Conservation (phyloP, 1,140 invertebrate species). For the Venustaconcha ellipsiformis region DNA sequence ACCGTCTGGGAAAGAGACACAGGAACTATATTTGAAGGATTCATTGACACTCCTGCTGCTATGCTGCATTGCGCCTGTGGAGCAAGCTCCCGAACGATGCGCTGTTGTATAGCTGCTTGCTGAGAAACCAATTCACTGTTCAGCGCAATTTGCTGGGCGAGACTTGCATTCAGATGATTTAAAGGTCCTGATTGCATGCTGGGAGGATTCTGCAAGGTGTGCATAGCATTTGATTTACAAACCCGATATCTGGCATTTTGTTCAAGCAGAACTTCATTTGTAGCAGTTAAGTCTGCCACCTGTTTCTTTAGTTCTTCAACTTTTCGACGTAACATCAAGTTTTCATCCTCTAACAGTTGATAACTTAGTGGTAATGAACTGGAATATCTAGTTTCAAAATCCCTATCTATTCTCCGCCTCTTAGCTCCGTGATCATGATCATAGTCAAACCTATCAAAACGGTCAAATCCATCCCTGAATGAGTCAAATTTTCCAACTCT, state of each 20-base stretch:
- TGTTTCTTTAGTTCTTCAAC: slow-evolving; percentile 82
- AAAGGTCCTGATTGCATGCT: slow-evolving; percentile 35
- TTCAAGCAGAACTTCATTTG: slow-evolving; percentile 84
- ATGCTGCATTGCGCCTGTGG: slow-evolving; percentile 36
- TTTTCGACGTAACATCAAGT: slow-evolving; percentile 78
- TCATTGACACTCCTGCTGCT: slow-evolving; percentile 37
- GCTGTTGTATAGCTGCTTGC: slow-evolving; percentile 59
- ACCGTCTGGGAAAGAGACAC: slow-evolving; percentile 43
- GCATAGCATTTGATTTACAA: slow-evolving; percentile 68
- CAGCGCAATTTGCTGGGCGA: slow-evolving; percentile 64
- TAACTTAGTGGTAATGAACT: slow-evolving; percentile 47
- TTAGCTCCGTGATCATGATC: slow-evolving; percentile 35
- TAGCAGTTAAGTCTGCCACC: slow-evolving; percentile 80
- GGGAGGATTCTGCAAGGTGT: slow-evolving; percentile 38
- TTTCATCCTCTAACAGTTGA: slow-evolving; percentile 79
- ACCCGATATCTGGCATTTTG: slow-evolving; percentile 84
- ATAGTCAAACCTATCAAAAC: slow-evolving; percentile 53
- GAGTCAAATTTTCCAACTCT: slow-evolving; percentile 20
- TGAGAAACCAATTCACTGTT: slow-evolving; percentile 62
- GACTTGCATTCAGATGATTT: slow-evolving; percentile 47
- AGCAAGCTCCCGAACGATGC: slow-evolving; percentile 37
- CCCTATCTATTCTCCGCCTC: slow-evolving; percentile 42
- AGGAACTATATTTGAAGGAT: slow-evolving; percentile 27
- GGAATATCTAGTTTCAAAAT: slow-evolving; percentile 40
- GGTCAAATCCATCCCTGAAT: slow-evolving; percentile 43